Base-by-base conservation (phyloP, 2,888 invertebrate genomes). In the Lordiphosa andalusiaca region DNA sequence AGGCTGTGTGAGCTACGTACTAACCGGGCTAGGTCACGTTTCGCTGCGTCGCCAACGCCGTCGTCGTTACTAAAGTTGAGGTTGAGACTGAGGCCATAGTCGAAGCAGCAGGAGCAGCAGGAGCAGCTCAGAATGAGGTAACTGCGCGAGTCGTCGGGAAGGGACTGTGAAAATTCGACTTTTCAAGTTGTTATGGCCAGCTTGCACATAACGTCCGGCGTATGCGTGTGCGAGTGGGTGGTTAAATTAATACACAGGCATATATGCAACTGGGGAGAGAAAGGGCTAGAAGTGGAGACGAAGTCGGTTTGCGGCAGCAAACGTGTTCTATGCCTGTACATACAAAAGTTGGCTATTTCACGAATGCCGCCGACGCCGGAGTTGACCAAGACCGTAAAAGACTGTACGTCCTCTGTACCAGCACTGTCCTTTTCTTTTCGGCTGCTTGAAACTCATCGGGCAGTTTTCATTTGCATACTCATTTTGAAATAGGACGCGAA, bases 21-120 rank as follows among this genome's bases (percentile, higher is more conserved):
- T 73, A 81, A 71, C 75, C 75, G 77, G 74, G 75, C 82, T 81
- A 77, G 75, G 75, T 76, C 75, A 76, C 78, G 80, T 80, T 77
- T 77, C 68, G 80, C 67, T 78, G 78, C 80, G 72, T 77, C 75
- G 81, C 60, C 70, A 65, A 65, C 59, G 72, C 46, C 65, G 49
- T 64, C 59, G 64, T 42, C 52, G 53, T 65, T 47, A 46, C 42
- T 44, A 25, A 35, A 52, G 52, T 42, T 61, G 61, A 47, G 39
- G 52, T 57, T 64, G 64, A 48, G 38, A 52, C 58, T 19, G 47
- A 46, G 38, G 30, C 50, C 44, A 51, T 47, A 56, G 57, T 47
- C 46, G 42, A 46, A 64, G 64, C 52, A 48, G 47, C 44, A 54
- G 36, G 35, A 64, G 64, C 52, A 48, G 47, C 44, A 54, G 36